These are phyloP conservation scores for Uloborus plumipes DNA, from an alignment of 2,888 invertebrate species.

Conservation along the genomic window DNA sequence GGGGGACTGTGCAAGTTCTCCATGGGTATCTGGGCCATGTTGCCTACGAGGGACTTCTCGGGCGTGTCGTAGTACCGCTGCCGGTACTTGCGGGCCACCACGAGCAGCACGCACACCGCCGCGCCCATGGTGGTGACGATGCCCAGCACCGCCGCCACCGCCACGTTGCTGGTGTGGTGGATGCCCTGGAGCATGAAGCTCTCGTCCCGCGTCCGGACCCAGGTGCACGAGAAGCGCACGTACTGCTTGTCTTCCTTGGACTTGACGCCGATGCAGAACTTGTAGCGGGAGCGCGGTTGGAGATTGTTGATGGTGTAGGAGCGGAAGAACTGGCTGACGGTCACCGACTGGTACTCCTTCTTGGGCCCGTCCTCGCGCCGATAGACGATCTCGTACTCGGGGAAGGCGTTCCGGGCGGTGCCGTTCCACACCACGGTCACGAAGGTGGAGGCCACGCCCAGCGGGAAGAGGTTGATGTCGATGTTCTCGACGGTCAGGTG, in stretches of 20 bases:
- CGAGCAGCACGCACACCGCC: slow-evolving; percentile 67
- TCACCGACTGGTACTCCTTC: slow-evolving; percentile 65
- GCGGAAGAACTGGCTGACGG: slow-evolving; percentile 68
- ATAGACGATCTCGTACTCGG: slow-evolving; percentile 70
- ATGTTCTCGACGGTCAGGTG: slow-evolving; percentile 70
- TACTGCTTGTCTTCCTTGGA: slow-evolving; percentile 69
- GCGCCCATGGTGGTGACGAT: slow-evolving; percentile 66
- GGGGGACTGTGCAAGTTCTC: slow-evolving; percentile 72
- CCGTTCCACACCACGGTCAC: slow-evolving; percentile 72
- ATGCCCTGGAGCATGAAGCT: slow-evolving; percentile 69
- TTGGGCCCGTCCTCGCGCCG: slow-evolving; percentile 41
- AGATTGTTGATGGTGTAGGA: slow-evolving; percentile 72
- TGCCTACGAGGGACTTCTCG: slow-evolving; percentile 68
- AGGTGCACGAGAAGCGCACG: slow-evolving; percentile 70
- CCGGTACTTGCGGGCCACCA: slow-evolving; percentile 69
- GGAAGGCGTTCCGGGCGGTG: slow-evolving; percentile 69
- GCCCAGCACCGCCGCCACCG: slow-evolving; percentile 69
- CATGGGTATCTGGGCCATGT: slow-evolving; percentile 71
- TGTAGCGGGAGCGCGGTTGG: slow-evolving; percentile 71
- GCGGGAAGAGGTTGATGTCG: slow-evolving; percentile 70
- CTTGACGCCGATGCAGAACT: slow-evolving; percentile 72
- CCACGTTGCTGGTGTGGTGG: slow-evolving; percentile 68
- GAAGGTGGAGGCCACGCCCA: slow-evolving; percentile 70
- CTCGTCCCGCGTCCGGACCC: slow-evolving; percentile 67
- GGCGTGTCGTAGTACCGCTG: slow-evolving; percentile 71